Conservation (phyloP, 2,113 vertebrate species). For the Eonycteris spelaea region DNA sequence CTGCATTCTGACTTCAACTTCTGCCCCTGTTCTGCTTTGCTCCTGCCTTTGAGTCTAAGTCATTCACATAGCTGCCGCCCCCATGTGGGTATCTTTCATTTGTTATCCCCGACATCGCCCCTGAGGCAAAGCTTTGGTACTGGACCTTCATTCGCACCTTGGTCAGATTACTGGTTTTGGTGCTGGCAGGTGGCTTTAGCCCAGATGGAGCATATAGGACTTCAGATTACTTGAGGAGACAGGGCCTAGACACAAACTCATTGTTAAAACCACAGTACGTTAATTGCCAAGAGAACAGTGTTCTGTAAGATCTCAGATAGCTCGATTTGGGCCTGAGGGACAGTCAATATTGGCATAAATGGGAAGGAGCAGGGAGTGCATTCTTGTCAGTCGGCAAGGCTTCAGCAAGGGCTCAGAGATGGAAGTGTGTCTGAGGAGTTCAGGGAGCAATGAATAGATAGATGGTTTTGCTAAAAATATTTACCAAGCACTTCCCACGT, state of each 20-base stretch:
- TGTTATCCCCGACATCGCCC: not conserved
- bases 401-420: not conserved
- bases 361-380: conserved; percentile 17
- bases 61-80: not conserved
- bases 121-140: not conserved
- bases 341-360: conserved; percentile 32
- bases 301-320: not conserved
- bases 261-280: not conserved
- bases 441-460: not conserved
- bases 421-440: conserved; percentile 5
- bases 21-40: not conserved
- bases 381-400: conserved; percentile 26
- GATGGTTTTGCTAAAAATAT: conserved; percentile 34
- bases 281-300: not conserved
- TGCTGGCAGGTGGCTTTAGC: not conserved
- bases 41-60: not conserved
- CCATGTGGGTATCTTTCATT: not conserved
- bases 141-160: not conserved
- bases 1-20: not conserved
- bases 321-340: not conserved
- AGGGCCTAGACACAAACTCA: not conserved
- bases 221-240: not conserved
- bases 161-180: not conserved
- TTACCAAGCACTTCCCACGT: not conserved
- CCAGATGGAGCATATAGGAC: not conserved